Conservation (phyloP, 2,888 invertebrate species). For the Ischnus inquisitorius region DNA sequence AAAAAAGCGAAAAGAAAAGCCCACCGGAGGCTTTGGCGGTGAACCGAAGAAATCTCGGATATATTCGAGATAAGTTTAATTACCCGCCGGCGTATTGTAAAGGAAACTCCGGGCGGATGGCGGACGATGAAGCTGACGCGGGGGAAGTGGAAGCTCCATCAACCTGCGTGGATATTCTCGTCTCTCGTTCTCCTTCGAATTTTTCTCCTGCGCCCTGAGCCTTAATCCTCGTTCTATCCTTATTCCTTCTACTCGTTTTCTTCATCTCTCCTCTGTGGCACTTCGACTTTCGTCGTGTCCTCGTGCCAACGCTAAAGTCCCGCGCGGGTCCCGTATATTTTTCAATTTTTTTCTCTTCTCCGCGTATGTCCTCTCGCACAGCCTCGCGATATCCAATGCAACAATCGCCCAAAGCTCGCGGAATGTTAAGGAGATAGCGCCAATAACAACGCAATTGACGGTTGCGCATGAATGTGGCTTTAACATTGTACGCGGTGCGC, state of each 20-base stretch:
- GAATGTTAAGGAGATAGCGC: neutral
- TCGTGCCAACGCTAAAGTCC: conserved; percentile 1
- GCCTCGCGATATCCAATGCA: neutral
- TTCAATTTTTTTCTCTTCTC: neutral
- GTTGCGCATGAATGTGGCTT: neutral
- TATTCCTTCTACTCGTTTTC: neutral
- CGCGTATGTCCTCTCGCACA: neutral
- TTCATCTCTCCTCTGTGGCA: conserved; percentile 13
- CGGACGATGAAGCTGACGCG: conserved; percentile 18
- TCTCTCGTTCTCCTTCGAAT: conserved; percentile 58
- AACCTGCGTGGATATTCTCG: conserved; percentile 40
- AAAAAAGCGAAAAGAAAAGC: conserved; percentile 5
- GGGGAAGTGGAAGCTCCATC: conserved; percentile 28
- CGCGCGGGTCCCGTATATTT: conserved; percentile 4
- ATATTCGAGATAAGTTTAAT: conserved; percentile 71
- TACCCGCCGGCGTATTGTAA: conserved; percentile 69
- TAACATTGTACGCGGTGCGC: neutral
- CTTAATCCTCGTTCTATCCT: conserved; percentile 41
- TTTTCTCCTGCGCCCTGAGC: conserved; percentile 40
- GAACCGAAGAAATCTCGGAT: conserved; percentile 66
- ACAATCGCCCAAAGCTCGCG: neutral
- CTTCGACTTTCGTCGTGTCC: conserved; percentile 15
- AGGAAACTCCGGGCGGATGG: conserved; percentile 55
- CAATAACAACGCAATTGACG: neutral
- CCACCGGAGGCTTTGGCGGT: conserved; percentile 62